Conservation (phyloP, 2,113 vertebrate species). For the Sclerurus mexicanus region DNA sequence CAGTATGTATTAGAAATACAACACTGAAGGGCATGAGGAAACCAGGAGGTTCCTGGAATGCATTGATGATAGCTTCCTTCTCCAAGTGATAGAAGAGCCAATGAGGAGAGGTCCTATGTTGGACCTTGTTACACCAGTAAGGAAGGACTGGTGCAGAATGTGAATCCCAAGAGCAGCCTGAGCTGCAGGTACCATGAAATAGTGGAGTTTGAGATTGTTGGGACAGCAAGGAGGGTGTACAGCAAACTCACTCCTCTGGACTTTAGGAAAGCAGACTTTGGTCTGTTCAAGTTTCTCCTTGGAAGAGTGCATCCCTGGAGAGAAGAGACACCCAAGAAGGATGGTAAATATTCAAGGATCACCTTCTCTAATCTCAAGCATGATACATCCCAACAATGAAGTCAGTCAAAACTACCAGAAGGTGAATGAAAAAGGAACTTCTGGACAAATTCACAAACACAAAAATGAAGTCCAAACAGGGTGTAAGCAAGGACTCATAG, state of each 20-base stretch:
- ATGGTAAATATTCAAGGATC: neutral
- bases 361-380: neutral
- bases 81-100: neutral
- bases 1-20: neutral
- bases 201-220: neutral
- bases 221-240: neutral
- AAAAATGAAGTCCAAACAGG: neutral
- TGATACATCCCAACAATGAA: neutral
- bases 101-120: neutral
- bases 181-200: neutral
- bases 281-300: neutral
- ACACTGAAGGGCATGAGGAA: neutral
- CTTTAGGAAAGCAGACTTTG: neutral
- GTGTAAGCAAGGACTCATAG: neutral
- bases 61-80: neutral
- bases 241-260: neutral
- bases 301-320: neutral
- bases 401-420: neutral
- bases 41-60: neutral
- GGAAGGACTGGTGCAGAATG: neutral
- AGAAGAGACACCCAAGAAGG: neutral
- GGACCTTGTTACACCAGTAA: neutral
- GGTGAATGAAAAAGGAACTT: neutral
- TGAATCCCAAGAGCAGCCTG: neutral
- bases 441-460: neutral